Conservation (phyloP, 92 coral and sea anemone species). For the Parazoanthus swiftii region DNA sequence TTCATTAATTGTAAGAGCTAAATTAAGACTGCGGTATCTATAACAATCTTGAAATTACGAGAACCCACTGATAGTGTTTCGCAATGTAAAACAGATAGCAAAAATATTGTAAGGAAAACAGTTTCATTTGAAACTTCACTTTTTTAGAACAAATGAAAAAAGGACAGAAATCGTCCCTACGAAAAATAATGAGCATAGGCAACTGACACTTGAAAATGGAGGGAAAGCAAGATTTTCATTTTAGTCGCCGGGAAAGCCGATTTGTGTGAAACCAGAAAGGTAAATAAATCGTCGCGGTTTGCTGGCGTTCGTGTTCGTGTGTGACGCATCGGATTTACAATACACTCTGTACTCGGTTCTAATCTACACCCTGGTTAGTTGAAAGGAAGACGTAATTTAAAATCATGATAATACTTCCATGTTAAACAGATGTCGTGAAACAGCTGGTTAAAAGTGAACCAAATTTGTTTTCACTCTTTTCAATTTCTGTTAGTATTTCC, state of each 20-base stretch:
- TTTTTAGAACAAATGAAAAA: not conserved
- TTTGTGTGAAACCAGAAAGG: conserved; percentile 22
- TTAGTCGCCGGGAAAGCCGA: not conserved
- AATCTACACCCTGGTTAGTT: conserved; percentile 36
- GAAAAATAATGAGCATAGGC: not conserved
- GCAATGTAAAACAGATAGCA: conserved; percentile 18
- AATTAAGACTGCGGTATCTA: conserved; percentile 34
- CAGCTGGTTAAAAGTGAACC: conserved; percentile 33
- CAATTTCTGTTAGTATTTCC: not conserved
- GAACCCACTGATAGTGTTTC: conserved; percentile 40
- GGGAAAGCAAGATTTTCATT: not conserved
- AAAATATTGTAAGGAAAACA: conserved; percentile 2
- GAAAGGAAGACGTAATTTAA: conserved; percentile 23
- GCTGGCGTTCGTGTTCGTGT: conserved; percentile 8
- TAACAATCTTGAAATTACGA: conserved; percentile 36
- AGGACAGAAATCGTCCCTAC: not conserved
- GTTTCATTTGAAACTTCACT: not conserved
- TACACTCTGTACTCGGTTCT: conserved; percentile 14
- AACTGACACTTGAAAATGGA: not conserved
- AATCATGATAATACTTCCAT: conserved; percentile 67
- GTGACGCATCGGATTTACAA: not conserved
- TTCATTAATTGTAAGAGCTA: conserved; percentile 38
- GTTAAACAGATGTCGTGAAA: conserved; percentile 79
- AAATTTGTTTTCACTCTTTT: conserved; percentile 4
- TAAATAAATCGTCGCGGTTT: conserved; percentile 22